Conservation (phyloP, 2,888 invertebrate species). For the Elgonia sp. region DNA sequence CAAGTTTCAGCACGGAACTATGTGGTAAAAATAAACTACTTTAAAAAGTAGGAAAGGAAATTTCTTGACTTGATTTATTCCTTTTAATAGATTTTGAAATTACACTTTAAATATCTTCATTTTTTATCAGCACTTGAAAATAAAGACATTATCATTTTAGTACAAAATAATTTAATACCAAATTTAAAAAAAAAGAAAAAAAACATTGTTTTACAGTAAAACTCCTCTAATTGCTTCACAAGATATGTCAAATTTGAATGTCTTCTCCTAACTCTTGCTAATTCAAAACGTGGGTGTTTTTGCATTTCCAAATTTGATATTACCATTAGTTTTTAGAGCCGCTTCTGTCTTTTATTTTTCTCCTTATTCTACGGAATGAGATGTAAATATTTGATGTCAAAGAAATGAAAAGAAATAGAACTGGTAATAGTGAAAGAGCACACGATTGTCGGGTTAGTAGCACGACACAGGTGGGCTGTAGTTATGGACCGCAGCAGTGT, state of each 20-base stretch:
- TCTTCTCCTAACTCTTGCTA: too few relatives aligned
- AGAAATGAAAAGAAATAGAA: conserved; percentile 8
- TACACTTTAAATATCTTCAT: neutral
- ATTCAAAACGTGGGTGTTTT: neutral
- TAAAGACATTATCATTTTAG: too few relatives aligned
- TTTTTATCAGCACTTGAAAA: too few relatives aligned
- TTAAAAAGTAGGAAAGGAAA: conserved; percentile 8
- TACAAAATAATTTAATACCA: too few relatives aligned
- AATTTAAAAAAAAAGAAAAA: too few relatives aligned
- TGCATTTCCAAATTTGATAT: neutral
- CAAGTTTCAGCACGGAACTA: neutral
- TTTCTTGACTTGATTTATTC: neutral
- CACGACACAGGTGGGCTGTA: conserved; percentile 63
- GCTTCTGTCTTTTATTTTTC: neutral
- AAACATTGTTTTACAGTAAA: too few relatives aligned
- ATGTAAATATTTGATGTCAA: neutral
- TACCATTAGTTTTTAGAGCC: neutral
- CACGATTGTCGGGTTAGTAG: conserved; percentile 52
- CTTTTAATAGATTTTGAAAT: neutral
- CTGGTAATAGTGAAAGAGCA: neutral
- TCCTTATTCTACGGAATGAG: neutral
- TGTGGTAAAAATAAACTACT: conserved; percentile 21
- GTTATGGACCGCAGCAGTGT: conserved; percentile 59
- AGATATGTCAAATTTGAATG: too few relatives aligned
- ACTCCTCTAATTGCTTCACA: too few relatives aligned